Evolutionary conservation across 2,888 invertebrate genomes (phyloP), one percentile per base, ranked within the genome.

Genomic region (Andrena chrysosceles): DNA sequence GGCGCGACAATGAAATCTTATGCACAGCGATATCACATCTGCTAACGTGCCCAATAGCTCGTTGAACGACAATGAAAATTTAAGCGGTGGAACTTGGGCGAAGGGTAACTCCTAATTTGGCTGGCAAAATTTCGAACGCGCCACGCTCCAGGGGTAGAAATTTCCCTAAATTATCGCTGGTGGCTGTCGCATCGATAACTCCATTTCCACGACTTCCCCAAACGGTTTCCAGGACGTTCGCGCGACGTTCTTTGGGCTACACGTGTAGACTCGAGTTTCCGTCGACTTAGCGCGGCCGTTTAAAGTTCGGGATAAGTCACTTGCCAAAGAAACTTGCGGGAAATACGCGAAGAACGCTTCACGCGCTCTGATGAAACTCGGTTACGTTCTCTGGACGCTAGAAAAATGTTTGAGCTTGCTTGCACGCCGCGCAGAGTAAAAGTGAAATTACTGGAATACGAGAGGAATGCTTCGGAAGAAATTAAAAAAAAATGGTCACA

Each of bases 231-330:
- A 42, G 60, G 54, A 71, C 69, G 66, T 76, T 71, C 42, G n/a
- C 54, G 29, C 59, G 54, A 56, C 26, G 68, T 20, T 56, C 68
- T 67, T 56, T 26, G 68, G 13, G 35, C 29, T 54, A 10, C 62
- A 64, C 56, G 67, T 49, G 77, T 23, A 68, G 63, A 31, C 62
- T 29, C 59, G 48, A 67, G 62, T 67, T 76, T 67, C 16, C 23
- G 26, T 7, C 54, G 79, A 70, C 70, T 77, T 74, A 56, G 67
- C 54, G 16, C 29, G 71, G 59, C 62, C 67, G 66, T 62, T 66
- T 71, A 59, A 70, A 75, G 66, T 75, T 62, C 35, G 20, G 64
- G 74, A 52, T 70, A 70, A 75, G 70, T 80, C 69, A 56, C 69
- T 64, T 66, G 49, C 33, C 42, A 52, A 20, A 35, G 66, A 66